Base-by-base conservation (phyloP, 2,888 invertebrate species). In the Allygus modestus region DNA sequence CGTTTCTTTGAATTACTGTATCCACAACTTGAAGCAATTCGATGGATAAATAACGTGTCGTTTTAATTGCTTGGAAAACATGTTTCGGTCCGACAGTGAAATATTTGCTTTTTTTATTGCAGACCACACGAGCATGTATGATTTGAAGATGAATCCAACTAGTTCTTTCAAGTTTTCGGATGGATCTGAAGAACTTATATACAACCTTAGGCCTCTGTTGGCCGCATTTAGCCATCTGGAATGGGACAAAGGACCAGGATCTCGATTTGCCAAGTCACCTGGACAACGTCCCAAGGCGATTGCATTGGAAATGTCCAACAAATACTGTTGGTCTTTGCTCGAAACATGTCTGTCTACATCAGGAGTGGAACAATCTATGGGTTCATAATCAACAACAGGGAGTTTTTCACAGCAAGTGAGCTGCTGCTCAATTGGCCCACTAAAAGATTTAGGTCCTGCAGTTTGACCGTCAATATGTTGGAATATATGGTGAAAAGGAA, bases 61-160 rank as follows among this genome's bases (percentile, higher is more conserved):
- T 77, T 82, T 43, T 31, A 15, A 87, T 86, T 0, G 82, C 51
- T 54, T 85, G 15, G 23, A 81, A 86, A 23, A 87, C 41, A 84
- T 86, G 85, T 54, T 82, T 86, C 23, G 85, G 37, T 33, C 86
- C 87, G 33, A 86, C 83, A 33, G 54, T 83, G 26, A 84, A 83
- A 46, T n/a, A 81, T n/a, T 54, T 73, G 33, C 84, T 43, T 46
- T n/a, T 41, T 86, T 87, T 23, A 87, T 87, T 23, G 20, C 31
- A 71, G 87, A 87, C 87, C 87, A 87, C 54, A 85, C n/a, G 28
- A 85, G 87, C 20, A 85, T 84, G 54, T 87, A 87, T 43, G 84
- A 82, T 61, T 83, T 86, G 20, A 86, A 37, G 33, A 87, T 81
- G 73, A 86, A 77, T 31, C 58, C n/a, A 12, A 84, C 71, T 69